phyloP scores from a whole-genome alignment of 2,113 vertebrate genomes.

The Orycteropus afer region DNA sequence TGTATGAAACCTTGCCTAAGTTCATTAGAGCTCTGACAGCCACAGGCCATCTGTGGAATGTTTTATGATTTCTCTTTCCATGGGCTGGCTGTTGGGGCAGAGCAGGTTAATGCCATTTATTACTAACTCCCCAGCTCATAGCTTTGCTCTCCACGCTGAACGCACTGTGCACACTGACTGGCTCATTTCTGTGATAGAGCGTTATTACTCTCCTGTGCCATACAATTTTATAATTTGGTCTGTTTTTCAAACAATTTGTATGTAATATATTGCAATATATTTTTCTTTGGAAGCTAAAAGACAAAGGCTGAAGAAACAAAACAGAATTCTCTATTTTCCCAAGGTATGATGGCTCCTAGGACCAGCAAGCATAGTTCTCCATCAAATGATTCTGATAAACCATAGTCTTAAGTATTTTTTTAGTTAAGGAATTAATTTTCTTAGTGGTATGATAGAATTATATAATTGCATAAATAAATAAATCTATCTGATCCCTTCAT shows the following conservation, averaged over 20 bases:
- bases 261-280: background rate
- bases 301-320: background rate
- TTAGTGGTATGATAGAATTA: background rate
- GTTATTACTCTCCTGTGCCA: background rate
- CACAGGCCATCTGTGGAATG: conserved; percentile 27
- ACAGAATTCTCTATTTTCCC: background rate
- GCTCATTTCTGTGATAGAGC: background rate
- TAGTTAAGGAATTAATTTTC: background rate
- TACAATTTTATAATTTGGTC: background rate
- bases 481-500: background rate
- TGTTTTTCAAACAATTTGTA: background rate
- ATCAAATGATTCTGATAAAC: background rate
- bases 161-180: background rate
- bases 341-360: background rate
- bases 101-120: conserved; percentile 25
- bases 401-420: background rate
- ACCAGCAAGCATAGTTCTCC: background rate
- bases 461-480: background rate
- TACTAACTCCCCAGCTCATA: background rate
- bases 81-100: background rate
- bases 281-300: conserved; percentile 18
- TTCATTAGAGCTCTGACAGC: background rate
- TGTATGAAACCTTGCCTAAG: background rate
- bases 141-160: background rate
- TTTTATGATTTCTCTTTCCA: conserved; percentile 43